These are phyloP conservation scores for Hyppa rectilinea DNA, from an alignment of 2,888 invertebrate genomes.

Conservation along the genomic window DNA sequence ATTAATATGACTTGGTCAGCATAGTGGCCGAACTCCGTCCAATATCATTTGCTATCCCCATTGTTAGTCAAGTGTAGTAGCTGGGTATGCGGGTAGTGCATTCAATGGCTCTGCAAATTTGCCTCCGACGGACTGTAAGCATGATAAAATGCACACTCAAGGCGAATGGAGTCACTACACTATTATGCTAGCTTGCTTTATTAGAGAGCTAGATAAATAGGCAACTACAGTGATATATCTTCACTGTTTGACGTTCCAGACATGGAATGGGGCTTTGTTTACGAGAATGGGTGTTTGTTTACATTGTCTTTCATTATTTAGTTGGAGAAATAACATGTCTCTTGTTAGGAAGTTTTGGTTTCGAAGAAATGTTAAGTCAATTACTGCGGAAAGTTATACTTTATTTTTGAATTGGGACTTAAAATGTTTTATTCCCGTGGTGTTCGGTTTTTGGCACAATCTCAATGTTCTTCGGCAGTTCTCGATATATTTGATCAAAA, in stretches of 20 bases:
- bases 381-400: background rate
- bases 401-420: background rate
- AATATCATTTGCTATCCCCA: constrained; percentile 56
- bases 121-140: constrained; percentile 65
- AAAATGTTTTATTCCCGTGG: background rate
- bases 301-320: constrained; percentile 32
- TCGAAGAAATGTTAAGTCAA: background rate
- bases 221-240: constrained; percentile 48
- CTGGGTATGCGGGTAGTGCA: constrained; percentile 66
- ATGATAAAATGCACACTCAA: constrained; percentile 72
- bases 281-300: constrained; percentile 27
- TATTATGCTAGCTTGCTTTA: constrained; percentile 60
- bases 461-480: background rate
- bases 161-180: constrained; percentile 60
- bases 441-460: background rate
- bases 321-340: constrained; percentile 7
- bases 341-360: background rate
- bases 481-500: background rate
- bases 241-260: constrained; percentile 44
- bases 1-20: constrained; percentile 51
- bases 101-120: constrained; percentile 78
- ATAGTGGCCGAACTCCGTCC: constrained; percentile 25
- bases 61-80: constrained; percentile 67
- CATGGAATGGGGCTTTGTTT: constrained; percentile 38
- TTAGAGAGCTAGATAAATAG: constrained; percentile 61